phyloP scores from a whole-genome alignment of 2,113 vertebrate genomes.

The Phaetusa simplex region DNA sequence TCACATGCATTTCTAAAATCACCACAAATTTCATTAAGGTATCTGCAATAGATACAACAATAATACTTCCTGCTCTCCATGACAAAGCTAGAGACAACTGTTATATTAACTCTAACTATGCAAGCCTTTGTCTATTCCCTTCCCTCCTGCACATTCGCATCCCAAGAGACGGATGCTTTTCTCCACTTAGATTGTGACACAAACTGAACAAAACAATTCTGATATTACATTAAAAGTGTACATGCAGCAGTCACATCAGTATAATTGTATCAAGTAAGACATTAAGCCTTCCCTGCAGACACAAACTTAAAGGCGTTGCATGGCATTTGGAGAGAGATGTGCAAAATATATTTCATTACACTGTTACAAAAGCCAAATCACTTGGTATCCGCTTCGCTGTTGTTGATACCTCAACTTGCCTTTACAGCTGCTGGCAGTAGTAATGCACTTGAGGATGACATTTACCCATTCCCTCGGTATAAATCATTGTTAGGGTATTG shows the following conservation, averaged over 20 bases:
- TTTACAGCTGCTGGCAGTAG: not conserved
- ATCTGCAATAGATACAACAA: not conserved
- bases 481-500: not conserved
- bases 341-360: not conserved
- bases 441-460: not conserved
- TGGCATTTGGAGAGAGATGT: not conserved
- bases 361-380: not conserved
- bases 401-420: not conserved
- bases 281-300: not conserved
- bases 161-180: not conserved
- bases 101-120: not conserved
- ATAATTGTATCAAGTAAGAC: not conserved
- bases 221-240: not conserved
- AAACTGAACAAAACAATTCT: not conserved
- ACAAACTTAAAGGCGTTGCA: not conserved
- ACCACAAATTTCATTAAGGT: not conserved
- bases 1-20: not conserved
- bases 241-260: not conserved
- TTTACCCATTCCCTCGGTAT: not conserved
- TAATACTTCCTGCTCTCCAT: not conserved
- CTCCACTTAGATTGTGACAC: not conserved
- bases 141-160: not conserved
- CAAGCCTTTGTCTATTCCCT: not conserved
- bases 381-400: not conserved
- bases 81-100: not conserved